Percentiles rank a stretch among this genome's conserved stretches.
Conservation (phyloP, 1,140 invertebrate species). For the Eciton burchellii region DNA sequence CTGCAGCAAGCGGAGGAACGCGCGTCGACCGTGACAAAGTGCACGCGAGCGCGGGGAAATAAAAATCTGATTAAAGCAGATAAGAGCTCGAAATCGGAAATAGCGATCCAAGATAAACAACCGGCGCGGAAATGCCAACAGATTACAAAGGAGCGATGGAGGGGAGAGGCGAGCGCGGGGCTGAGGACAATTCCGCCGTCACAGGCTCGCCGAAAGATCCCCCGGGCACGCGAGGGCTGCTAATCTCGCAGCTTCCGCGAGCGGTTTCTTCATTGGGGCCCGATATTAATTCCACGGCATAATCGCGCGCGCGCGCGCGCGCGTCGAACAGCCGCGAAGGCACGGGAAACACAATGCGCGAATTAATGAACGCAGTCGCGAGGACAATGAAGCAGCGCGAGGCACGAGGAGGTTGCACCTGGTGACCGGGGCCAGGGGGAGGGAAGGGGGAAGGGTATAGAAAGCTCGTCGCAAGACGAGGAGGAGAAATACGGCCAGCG, state of each 20-base stretch:
- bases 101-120: constrained; percentile 67
- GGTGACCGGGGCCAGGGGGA: too few relatives aligned
- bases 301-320: constrained; percentile 6
- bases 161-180: constrained; percentile 1
- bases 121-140: constrained; percentile 56
- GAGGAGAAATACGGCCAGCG: constrained; percentile 24
- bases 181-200: too few relatives aligned
- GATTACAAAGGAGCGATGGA: constrained; percentile 6
- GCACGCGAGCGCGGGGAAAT: constrained; percentile 8
- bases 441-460: too few relatives aligned
- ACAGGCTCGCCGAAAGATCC: too few relatives aligned
- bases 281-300: constrained; percentile 48
- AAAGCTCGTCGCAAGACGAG: constrained; percentile 34
- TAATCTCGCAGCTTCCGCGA: constrained; percentile 25
- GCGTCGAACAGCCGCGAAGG: constrained; percentile 40
- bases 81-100: constrained; percentile 69
- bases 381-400: constrained; percentile 14
- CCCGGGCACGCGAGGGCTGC: neutral
- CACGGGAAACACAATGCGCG: constrained; percentile 15
- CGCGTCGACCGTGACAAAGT: neutral
- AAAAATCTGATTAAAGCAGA: neutral
- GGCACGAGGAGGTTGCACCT: too few relatives aligned
- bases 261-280: constrained; percentile 25
- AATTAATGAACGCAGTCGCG: constrained; percentile 27
- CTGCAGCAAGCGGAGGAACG: neutral